Evolutionary conservation across 2,113 vertebrate species (phyloP).

Genomic region (Phylloscopus trochiloides): DNA sequence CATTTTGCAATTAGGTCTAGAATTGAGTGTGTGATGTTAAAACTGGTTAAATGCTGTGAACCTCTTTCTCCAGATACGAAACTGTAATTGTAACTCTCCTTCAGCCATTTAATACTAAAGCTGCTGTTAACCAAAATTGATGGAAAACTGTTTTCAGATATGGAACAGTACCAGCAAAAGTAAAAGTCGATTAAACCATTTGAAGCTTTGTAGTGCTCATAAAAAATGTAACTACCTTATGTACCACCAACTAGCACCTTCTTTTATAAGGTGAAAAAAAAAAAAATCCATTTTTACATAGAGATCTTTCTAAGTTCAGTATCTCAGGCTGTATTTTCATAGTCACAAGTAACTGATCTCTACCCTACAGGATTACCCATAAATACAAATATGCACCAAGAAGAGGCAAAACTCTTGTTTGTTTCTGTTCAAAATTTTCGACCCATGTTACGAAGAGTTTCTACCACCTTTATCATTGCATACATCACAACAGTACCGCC

Average conservation of each 20-base stretch:
- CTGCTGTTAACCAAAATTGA: background rate
- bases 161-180: background rate
- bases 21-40: background rate
- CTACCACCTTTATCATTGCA: background rate
- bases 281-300: background rate
- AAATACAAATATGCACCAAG: background rate
- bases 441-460: fast-evolving
- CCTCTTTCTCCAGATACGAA: background rate
- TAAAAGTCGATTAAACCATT: background rate
- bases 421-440: background rate
- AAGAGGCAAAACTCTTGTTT: background rate
- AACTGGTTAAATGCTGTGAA: background rate
- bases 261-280: background rate
- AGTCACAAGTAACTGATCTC: background rate
- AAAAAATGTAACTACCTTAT: background rate
- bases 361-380: background rate
- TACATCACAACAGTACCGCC: background rate
- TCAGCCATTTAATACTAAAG: background rate
- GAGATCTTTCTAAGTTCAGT: background rate
- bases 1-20: background rate
- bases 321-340: background rate
- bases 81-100: background rate
- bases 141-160: background rate
- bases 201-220: background rate
- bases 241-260: background rate